Evolutionary conservation across 2,113 vertebrate genomes (phyloP), one percentile per base, ranked within the genome.

Genomic region (Falco punctatus): DNA sequence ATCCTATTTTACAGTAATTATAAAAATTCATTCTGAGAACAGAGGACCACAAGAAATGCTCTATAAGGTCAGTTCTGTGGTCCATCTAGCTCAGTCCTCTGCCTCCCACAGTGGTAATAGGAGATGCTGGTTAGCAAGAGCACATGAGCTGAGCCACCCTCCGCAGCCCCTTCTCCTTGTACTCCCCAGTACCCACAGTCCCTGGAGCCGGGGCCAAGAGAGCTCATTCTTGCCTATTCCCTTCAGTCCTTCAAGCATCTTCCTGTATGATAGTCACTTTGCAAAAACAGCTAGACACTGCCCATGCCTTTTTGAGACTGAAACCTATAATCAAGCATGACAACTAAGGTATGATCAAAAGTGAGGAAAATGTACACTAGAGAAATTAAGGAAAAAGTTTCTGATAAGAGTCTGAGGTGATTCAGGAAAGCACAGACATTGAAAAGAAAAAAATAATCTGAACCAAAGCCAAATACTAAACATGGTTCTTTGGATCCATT

Each of bases 391-490:
- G 24, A 7, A 44, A 84, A 90, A 30, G 11, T 61, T 72, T 80
- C 46, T 38, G 40, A 49, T 75, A 88, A 77, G 13, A 8, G 8
- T 69, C 13, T 42, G 52, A 88, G 48, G 20, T 59, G 35, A 92
- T 40, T 90, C 74, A 83, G 22, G 51, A 83, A 65, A 54, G 32
- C 12, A 71, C 13, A 61, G 21, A 13, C 38, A 51, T 26, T 17
- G 2, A 0, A 17, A 33, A 42, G 38, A 57, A 67, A 79, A 49
- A 67, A 54, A 27, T 28, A 67, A 32, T 44, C 48, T 84, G 52
- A 92, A 84, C 40, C 35, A 40, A 91, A 92, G 66, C 86, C 91
- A 95, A 61, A 58, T 75, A 66, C 88, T 72, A 81, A 90, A 88
- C 0, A 1, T 0, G 0, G 75, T 83, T 66, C 85, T 91, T 65